Evolutionary conservation across 1,140 invertebrate genomes (phyloP).

Genomic region (Lamellibrachia luymesi): DNA sequence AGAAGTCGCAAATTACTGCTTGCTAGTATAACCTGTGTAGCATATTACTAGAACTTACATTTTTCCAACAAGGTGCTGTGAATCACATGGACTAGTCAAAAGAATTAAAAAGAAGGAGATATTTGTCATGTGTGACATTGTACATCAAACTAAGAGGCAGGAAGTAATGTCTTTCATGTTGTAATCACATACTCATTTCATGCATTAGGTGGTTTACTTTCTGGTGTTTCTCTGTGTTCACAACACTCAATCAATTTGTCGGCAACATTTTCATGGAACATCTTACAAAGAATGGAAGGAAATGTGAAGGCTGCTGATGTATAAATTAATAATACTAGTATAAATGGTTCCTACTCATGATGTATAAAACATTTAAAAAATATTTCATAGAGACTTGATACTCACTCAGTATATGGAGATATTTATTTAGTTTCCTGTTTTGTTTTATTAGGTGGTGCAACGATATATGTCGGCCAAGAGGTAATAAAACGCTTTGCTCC

Average conservation of each 20-base stretch:
- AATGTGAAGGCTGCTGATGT: neutral
- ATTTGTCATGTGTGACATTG: too few relatives aligned
- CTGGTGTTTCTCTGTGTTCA: too few relatives aligned
- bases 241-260: neutral
- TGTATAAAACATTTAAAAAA: neutral
- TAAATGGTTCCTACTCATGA: neutral
- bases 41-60: neutral
- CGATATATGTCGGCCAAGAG: slow-evolving; percentile 35
- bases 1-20: too few relatives aligned
- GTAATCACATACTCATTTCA: too few relatives aligned
- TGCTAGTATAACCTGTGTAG: neutral
- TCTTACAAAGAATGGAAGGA: neutral
- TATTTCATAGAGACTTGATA: neutral
- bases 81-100: too few relatives aligned
- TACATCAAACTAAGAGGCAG: too few relatives aligned
- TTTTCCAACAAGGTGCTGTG: neutral
- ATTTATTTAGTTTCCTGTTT: neutral
- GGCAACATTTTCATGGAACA: neutral
- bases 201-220: neutral
- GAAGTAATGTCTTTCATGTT: too few relatives aligned
- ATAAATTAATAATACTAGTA: neutral
- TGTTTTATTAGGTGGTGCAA: slow-evolving; percentile 29
- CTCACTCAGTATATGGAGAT: neutral
- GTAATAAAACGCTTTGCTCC: slow-evolving; percentile 29
- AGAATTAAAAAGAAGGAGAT: too few relatives aligned